phyloP scores from a whole-genome alignment of 2,888 invertebrate genomes.

The Tenodera sinensis region DNA sequence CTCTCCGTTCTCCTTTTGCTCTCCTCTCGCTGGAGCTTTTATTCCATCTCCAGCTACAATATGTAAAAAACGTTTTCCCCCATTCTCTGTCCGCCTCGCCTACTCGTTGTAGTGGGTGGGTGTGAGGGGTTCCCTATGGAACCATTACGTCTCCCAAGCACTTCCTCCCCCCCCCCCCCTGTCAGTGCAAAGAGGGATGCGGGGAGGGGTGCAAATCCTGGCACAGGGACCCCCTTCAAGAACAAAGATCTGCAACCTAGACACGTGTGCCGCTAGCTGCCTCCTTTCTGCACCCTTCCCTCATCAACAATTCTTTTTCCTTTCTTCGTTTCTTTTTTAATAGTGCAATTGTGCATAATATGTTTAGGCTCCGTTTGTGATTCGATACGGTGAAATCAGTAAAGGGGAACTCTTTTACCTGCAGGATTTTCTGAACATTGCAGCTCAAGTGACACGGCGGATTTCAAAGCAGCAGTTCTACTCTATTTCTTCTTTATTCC shows the following conservation, averaged over 20 bases:
- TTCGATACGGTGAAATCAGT: background rate
- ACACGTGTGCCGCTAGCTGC: background rate
- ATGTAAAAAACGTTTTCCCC: constrained; percentile 1
- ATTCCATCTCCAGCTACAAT: constrained; percentile 9
- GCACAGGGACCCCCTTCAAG: background rate
- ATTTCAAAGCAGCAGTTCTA: background rate
- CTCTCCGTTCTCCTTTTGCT: background rate
- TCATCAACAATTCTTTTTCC: background rate
- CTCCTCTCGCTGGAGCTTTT: background rate
- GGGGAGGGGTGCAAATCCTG: background rate
- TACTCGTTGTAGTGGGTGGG: background rate
- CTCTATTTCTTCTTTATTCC: background rate
- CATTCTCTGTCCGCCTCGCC: background rate
- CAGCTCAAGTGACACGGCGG: background rate
- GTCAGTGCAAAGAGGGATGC: background rate
- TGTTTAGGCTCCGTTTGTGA: background rate
- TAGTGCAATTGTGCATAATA: background rate
- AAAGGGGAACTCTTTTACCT: background rate
- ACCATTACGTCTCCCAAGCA: constrained; percentile 8
- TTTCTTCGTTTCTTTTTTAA: background rate
- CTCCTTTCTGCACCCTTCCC: background rate
- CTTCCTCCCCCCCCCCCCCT: background rate
- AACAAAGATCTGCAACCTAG: background rate
- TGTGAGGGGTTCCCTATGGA: background rate
- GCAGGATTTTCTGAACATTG: background rate